Base-by-base conservation (phyloP, 1,140 invertebrate species). In the Artemia franciscana region DNA sequence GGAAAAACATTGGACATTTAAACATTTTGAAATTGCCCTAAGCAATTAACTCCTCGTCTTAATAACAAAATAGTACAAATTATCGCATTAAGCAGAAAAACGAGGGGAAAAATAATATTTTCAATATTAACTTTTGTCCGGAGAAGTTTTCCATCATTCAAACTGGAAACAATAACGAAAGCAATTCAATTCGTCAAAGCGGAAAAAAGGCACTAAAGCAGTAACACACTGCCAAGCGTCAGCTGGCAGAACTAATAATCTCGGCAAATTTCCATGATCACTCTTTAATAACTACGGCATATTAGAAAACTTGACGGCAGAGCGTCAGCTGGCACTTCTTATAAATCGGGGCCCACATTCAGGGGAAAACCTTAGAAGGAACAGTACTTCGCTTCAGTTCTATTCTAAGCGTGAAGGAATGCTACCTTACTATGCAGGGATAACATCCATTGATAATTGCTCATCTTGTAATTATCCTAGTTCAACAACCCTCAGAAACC, bases 221-320 rank as follows among this genome's bases (percentile, higher is more conserved):
- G 39, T 51, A 51, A 51, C 39, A 51, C 39, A 51, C 39, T 15
- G 39, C 39, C 39, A 18, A 12, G 39, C 39, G 39, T 51, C 26
- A 61, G 60, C 27, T 61, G 30, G 27, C 27, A 61, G n/a, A 61
- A 61, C 60, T 61, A 61, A 61, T 61, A 61, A 61, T 25, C 23
- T 18, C 4, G 26, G 60, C 60, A 25, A 24, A 61, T 61, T 61
- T 61, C 60, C 60, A 61, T 61, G 60, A 61, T 61, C 23, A 61
- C 23, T 26, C 18, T 61, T 61, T 61, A 61, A 61, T 61, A 61
- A 61, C 60, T 30, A 25, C 23, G 18, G 39, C n/a, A 61, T 61
- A 61, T 61, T 61, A 61, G 27, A 61, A 51, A 51, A 51, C 39
- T n/a, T 51, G 39, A 51, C 39, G 39, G 12, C 1, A n/a, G n/a